Base-by-base conservation (phyloP, 2,113 vertebrate species). In the Chinchilla lanigera region DNA sequence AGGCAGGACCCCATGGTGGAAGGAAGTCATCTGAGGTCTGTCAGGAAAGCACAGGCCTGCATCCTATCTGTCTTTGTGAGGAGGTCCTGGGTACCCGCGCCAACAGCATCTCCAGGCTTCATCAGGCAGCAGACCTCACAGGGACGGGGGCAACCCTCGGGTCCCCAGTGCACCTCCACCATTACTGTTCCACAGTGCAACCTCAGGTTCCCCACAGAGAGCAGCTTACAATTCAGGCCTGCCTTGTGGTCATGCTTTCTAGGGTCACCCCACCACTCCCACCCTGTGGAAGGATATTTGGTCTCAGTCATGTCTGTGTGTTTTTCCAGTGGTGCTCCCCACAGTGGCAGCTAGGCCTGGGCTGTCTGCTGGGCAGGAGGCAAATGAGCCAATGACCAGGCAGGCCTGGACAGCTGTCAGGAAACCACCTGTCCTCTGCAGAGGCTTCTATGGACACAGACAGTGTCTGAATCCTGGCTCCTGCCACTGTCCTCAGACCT, bases 381-480 rank as follows among this genome's bases (percentile, higher is more conserved):
- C 89, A 98, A 90, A 97, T 95, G 97, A 75, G 50, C 65, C 8
- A 0, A 0, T 96, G 96, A 97, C 86, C 97, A 96, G 93, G 92
- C 93, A 38, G 82, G 90, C 67, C 94, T 0, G 14, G 61, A 33
- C 63, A 20, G 77, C 65, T 69, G 94, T 61, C 0, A 12, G 33
- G 44, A 56, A 80, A 65, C 5, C 30, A 20, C 71, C 87, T 60
- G 13, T 60, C 30, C n/a, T 44, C 17, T 13, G 7, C 44, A 67
- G 80, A 69, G 26, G 63, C 19, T 54, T 30, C 44, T 75, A 35
- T 0, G 1, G 47, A n/a, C 47, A 14, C 63, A 78, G 50, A 35
- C 52, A 41, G 35, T 50, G 26, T n/a, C 44, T 2, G 1, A 28
- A 61, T 52, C 60, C 54, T 3, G 60, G 35, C 38, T 65, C 38